A percentile compares a stretch with the other conserved stretches of the same genome.
phyloP scores from a whole-genome alignment of 1,140 invertebrate species.

The Apocrypta bakeri region DNA sequence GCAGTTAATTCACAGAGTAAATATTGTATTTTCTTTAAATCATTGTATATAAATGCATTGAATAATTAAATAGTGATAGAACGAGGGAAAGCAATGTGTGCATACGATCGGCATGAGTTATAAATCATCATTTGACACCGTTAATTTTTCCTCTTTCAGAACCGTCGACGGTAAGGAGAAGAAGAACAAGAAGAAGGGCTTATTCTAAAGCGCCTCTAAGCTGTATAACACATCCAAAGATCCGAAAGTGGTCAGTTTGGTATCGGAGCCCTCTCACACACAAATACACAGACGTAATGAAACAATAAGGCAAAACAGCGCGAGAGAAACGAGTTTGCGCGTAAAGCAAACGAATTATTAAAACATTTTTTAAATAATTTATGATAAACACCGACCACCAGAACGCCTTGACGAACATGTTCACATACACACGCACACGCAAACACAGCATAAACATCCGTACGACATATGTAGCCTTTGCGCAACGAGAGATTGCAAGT shows the following conservation, averaged over 20 bases:
- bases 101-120: constrained; percentile 15
- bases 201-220: constrained; percentile 70
- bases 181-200: constrained; percentile 78
- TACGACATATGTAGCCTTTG: too few relatives aligned
- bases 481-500: neutral
- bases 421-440: neutral
- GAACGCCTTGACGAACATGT: constrained; percentile 6
- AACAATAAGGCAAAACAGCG: neutral
- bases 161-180: constrained; percentile 78
- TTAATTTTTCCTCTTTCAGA: constrained; percentile 72
- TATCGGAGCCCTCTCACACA: neutral
- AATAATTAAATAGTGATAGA: too few relatives aligned
- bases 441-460: neutral
- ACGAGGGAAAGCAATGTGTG: constrained; percentile 10
- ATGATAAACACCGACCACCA: neutral
- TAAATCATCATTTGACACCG: constrained; percentile 27
- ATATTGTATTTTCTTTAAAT: constrained; percentile 1
- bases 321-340: neutral
- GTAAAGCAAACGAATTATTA: neutral
- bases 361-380: constrained; percentile 1
- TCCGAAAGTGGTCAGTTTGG: constrained; percentile 38
- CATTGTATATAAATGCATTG: too few relatives aligned
- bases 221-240: constrained; percentile 45
- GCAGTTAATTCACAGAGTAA: neutral
- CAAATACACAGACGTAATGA: neutral